Evolutionary conservation across 2,113 vertebrate species (phyloP).

Genomic region (Regulus satrapa): DNA sequence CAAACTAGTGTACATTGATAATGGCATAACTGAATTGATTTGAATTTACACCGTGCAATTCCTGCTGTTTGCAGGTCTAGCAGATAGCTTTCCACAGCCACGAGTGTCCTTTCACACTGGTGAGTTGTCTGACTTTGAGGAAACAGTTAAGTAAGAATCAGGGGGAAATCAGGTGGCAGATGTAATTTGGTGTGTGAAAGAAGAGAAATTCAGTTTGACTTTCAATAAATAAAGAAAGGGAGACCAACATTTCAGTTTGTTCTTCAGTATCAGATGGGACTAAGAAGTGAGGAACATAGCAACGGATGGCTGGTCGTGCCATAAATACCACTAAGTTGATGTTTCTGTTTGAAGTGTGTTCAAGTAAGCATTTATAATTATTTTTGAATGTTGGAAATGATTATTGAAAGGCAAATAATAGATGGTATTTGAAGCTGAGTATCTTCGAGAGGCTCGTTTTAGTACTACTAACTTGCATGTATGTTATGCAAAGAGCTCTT

Average conservation of each 20-base stretch:
- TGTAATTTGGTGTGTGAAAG: neutral
- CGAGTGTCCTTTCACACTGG: neutral
- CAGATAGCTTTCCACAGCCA: neutral
- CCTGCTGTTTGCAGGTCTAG: neutral
- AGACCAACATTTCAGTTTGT: neutral
- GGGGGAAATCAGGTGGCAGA: neutral
- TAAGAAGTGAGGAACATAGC: neutral
- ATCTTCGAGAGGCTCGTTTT: neutral
- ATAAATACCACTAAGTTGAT: neutral
- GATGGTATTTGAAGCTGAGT: neutral
- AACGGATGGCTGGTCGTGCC: neutral
- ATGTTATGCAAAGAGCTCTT: neutral
- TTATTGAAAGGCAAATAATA: neutral
- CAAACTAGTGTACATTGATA: neutral
- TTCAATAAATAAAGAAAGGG: neutral
- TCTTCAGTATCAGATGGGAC: neutral
- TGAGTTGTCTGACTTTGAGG: neutral
- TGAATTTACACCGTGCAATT: neutral
- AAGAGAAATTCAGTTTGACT: neutral
- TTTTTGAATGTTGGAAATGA: neutral
- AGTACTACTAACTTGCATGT: neutral
- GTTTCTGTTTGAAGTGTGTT: neutral
- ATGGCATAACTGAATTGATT: neutral
- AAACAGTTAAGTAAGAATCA: neutral
- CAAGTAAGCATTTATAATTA: neutral